Evolutionary conservation across 2,888 invertebrate genomes (phyloP).

Genomic region (Andrena camellia): DNA sequence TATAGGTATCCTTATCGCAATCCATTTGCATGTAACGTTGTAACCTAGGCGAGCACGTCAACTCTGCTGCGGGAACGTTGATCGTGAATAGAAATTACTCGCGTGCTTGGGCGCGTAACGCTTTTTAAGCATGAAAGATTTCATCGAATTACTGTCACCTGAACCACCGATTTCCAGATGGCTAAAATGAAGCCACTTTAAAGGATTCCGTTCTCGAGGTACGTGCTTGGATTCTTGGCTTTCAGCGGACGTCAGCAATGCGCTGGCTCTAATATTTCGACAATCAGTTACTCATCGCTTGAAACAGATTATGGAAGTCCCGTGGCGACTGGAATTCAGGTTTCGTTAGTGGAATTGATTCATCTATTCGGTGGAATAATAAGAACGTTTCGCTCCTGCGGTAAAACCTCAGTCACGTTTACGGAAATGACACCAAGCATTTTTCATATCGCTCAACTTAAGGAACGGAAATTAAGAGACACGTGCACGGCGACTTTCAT

Average conservation of each 20-base stretch:
- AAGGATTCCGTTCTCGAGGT: background rate
- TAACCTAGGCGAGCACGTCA: background rate
- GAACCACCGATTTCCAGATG: background rate
- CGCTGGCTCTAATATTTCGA: constrained; percentile 10
- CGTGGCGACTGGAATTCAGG: background rate
- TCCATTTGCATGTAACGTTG: constrained; percentile 12
- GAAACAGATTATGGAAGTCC: background rate
- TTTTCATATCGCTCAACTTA: background rate
- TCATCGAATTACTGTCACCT: background rate
- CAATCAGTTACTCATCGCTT: background rate
- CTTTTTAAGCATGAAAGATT: background rate
- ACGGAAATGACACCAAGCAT: background rate
- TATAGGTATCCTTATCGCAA: constrained; percentile 13
- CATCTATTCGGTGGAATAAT: background rate
- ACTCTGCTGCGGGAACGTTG: background rate
- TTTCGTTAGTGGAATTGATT: background rate
- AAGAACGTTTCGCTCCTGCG: background rate
- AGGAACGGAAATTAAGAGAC: background rate
- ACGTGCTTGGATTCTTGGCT: background rate
- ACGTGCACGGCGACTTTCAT: background rate
- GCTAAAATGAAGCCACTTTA: background rate
- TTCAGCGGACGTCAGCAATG: background rate
- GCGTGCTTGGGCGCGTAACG: background rate
- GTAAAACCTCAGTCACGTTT: background rate
- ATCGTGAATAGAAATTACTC: constrained; percentile 2